Evolutionary conservation across 2,113 vertebrate species (phyloP).

Genomic region (Baryphthengus martii): DNA sequence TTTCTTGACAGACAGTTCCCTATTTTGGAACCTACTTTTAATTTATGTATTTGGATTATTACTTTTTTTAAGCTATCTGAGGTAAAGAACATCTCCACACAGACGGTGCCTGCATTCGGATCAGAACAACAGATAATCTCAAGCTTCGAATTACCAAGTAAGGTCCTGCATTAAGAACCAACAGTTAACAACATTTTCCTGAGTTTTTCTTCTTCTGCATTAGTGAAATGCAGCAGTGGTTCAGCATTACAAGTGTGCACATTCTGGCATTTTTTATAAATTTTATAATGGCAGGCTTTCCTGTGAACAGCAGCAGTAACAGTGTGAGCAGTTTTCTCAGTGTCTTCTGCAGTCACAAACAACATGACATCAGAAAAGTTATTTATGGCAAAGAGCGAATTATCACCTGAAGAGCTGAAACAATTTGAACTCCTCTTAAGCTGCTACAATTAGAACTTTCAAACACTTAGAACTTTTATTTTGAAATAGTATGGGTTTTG

Average conservation of each 20-base stretch:
- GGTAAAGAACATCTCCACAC: too few relatives aligned
- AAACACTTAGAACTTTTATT: too few relatives aligned
- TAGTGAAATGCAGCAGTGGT: too few relatives aligned
- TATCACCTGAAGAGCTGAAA: neutral
- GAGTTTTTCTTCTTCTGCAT: neutral
- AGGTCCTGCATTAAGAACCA: neutral
- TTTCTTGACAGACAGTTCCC: too few relatives aligned
- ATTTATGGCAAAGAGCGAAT: neutral
- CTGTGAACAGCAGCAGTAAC: conserved; percentile 32
- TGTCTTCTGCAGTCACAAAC: neutral
- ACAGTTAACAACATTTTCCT: neutral
- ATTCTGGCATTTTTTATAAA: neutral
- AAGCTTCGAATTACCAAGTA: conserved; percentile 77
- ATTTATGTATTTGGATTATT: too few relatives aligned
- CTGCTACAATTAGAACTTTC: too few relatives aligned
- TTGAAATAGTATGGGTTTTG: too few relatives aligned
- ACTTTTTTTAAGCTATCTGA: too few relatives aligned
- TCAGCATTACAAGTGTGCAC: too few relatives aligned
- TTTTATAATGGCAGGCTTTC: conserved; percentile 71
- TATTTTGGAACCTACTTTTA: too few relatives aligned
- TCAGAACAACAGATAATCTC: too few relatives aligned
- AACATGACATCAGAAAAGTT: neutral
- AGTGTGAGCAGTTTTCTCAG: conserved; percentile 61
- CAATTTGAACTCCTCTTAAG: neutral
- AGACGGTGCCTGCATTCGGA: too few relatives aligned